Percentiles rank a stretch among this genome's conserved stretches.
Conservation (phyloP, 64 coral and sea anemone genomes). For the Dendronephthya gigantea region DNA sequence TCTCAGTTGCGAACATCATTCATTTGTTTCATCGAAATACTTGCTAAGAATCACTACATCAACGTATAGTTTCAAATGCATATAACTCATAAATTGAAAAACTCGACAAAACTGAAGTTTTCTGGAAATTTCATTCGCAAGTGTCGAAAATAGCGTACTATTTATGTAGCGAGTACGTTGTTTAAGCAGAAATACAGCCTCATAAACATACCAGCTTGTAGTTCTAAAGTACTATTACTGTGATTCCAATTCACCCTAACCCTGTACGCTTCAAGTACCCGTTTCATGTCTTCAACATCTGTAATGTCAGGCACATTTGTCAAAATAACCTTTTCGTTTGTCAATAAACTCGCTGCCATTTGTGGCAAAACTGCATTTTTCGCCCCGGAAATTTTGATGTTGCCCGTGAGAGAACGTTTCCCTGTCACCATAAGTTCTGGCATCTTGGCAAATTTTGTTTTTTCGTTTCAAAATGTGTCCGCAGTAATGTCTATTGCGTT, state of each 20-base stretch:
- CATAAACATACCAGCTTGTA: constrained; percentile 10
- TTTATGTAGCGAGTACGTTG: not conserved
- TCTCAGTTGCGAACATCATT: too few species aligned
- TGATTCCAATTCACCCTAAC: not conserved
- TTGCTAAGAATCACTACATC: too few species aligned
- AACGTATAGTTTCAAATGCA: too few species aligned
- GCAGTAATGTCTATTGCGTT: not conserved
- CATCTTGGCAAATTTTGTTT: not conserved
- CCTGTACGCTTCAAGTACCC: constrained; percentile 17
- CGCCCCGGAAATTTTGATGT: constrained; percentile 47
- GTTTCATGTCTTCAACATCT: constrained; percentile 36
- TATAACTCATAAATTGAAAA: too few species aligned
- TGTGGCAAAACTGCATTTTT: constrained; percentile 46
- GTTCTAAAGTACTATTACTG: not conserved
- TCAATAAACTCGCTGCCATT: constrained; percentile 47
- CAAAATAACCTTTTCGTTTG: constrained; percentile 3
- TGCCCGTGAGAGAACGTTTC: not conserved
- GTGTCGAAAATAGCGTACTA: too few species aligned
- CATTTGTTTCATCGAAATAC: too few species aligned
- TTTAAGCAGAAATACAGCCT: too few species aligned
- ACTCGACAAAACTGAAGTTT: too few species aligned
- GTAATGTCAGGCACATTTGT: constrained; percentile 31
- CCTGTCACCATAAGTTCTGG: not conserved
- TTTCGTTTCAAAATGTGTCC: not conserved
- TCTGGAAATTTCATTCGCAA: too few species aligned